Percentiles rank a stretch among this genome's conserved stretches.
These are phyloP conservation scores for Dermatemys mawii DNA, from an alignment of 2,113 vertebrate species.

Conservation along the genomic window DNA sequence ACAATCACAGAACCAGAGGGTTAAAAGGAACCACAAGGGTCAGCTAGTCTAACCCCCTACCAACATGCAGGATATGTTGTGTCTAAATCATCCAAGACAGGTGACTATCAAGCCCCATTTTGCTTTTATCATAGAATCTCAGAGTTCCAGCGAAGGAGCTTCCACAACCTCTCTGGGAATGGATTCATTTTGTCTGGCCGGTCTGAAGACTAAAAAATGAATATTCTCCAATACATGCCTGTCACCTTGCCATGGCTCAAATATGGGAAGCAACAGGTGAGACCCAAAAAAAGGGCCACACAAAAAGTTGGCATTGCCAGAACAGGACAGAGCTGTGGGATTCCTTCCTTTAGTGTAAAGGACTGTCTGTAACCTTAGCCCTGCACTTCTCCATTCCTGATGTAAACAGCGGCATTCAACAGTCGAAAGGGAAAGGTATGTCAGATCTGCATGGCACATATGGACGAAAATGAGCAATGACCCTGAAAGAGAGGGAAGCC, in stretches of 20 bases:
- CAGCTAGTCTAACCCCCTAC: no score
- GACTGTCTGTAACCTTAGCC: not conserved
- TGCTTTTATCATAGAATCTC: no score
- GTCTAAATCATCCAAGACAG: no score
- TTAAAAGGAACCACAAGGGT: not conserved
- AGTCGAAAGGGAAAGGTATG: not conserved
- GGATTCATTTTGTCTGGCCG: no score
- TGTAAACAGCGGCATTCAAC: not conserved
- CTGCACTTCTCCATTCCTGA: not conserved
- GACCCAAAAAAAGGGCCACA: not conserved
- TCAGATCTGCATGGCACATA: not conserved
- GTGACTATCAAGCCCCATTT: no score
- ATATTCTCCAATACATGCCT: not conserved
- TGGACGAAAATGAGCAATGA: not conserved
- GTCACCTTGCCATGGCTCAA: not conserved
- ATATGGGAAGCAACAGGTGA: not conserved
- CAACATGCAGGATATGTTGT: no score
- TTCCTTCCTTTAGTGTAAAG: no score
- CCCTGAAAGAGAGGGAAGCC: not conserved
- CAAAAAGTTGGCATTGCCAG: not conserved
- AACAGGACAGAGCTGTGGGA: not conserved
- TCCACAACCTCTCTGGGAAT: no score
- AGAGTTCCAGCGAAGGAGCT: no score
- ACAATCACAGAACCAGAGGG: no score
- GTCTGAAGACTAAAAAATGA: no score